Conservation (phyloP, 35 echinoderm and acorn worm genomes). For the Holothuria glaberrima region DNA sequence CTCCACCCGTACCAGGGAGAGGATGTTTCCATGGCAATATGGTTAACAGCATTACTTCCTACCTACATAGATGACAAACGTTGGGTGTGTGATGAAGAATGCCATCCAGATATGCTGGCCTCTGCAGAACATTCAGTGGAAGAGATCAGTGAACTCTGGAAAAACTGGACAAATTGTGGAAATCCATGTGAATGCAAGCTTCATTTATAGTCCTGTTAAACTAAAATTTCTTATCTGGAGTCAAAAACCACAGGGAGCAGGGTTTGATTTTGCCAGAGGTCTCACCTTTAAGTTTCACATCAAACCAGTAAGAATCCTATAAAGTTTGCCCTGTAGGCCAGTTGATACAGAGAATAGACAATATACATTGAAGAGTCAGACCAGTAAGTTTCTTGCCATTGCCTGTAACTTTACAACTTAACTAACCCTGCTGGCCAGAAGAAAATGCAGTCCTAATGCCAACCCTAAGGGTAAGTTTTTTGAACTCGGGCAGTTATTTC, state of each 20-base stretch:
- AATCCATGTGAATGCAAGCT: constrained; percentile 79
- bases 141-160: constrained; percentile 74
- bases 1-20: constrained; percentile 90
- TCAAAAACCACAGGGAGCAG: too few relatives aligned
- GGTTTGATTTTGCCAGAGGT: too few relatives aligned
- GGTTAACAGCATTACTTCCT: constrained; percentile 81
- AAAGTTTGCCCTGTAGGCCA: too few relatives aligned
- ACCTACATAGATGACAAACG: constrained; percentile 76
- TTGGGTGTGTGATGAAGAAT: constrained; percentile 80
- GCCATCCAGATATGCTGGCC: constrained; percentile 67
- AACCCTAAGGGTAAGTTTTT: too few relatives aligned
- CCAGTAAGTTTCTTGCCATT: not conserved
- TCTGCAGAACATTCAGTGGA: constrained; percentile 77
- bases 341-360: too few relatives aligned
- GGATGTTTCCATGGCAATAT: constrained; percentile 92
- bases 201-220: not conserved
- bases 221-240: too few relatives aligned
- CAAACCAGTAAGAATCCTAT: too few relatives aligned
- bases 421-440: too few relatives aligned
- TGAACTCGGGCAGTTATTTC: not conserved
- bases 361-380: too few relatives aligned
- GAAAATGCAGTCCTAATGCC: too few relatives aligned
- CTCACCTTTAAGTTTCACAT: too few relatives aligned
- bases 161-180: constrained; percentile 64
- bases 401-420: not conserved